Evolutionary conservation across 2,113 vertebrate genomes (phyloP).

Genomic region (Rhodinocichla rosea): DNA sequence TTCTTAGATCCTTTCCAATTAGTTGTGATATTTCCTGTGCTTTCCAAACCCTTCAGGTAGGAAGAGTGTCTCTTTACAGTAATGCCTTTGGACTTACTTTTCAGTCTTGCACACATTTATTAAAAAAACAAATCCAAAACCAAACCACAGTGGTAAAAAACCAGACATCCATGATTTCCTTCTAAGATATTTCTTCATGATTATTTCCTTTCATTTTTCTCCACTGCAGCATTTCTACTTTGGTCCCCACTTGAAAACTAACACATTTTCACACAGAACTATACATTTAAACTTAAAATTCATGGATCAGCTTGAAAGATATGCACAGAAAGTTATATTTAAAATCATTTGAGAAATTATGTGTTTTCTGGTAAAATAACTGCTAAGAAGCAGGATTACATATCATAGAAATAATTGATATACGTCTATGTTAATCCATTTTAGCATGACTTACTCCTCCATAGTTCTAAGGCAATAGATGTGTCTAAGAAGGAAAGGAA

Average conservation of each 20-base stretch:
- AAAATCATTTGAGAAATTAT: not conserved
- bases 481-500: not conserved
- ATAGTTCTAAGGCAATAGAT: not conserved
- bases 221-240: not conserved
- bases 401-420: not conserved
- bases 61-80: not conserved
- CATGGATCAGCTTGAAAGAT: not conserved
- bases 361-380: not conserved
- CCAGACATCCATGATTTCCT: not conserved
- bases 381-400: not conserved
- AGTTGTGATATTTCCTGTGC: not conserved
- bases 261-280: not conserved
- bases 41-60: not conserved
- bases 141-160: not conserved
- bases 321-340: not conserved
- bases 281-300: not conserved
- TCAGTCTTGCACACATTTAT: not conserved
- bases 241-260: not conserved
- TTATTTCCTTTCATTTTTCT: not conserved
- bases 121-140: not conserved
- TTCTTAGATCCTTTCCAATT: not conserved
- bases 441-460: not conserved
- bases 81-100: not conserved
- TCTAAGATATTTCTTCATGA: not conserved
- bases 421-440: not conserved